Evolutionary conservation across 2,888 invertebrate genomes (phyloP).

Genomic region (Harpalus rubripes): DNA sequence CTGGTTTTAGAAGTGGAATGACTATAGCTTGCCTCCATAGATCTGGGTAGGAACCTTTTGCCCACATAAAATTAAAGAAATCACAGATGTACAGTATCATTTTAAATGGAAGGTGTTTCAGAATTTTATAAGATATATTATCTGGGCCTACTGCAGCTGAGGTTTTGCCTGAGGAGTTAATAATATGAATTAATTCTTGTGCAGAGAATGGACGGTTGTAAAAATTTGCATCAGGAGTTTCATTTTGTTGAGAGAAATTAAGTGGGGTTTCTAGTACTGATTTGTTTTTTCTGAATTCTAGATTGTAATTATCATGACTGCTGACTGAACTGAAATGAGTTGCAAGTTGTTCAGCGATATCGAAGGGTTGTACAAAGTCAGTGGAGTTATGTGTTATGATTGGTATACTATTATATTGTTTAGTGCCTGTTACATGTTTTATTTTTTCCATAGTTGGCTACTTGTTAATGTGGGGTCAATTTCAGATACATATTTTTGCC

Average conservation of each 20-base stretch:
- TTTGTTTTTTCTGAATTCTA: slow-evolving; percentile 18
- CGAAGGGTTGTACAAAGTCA: background rate
- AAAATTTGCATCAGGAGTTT: background rate
- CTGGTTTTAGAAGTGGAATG: background rate
- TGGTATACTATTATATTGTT: too few relatives aligned
- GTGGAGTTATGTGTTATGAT: too few relatives aligned
- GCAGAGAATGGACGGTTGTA: slow-evolving; percentile 16
- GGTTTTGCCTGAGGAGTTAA: slow-evolving; percentile 5
- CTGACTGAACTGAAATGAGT: slow-evolving; percentile 13
- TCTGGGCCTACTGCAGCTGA: slow-evolving; percentile 9
- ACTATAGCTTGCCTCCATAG: slow-evolving; percentile 11
- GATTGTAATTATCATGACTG: slow-evolving; percentile 6
- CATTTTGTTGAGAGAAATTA: background rate
- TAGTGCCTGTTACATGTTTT: too few relatives aligned
- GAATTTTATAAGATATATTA: slow-evolving; percentile 12
- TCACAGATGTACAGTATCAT: background rate
- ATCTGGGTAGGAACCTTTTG: background rate
- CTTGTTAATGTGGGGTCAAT: too few relatives aligned
- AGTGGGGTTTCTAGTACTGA: background rate
- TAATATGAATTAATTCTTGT: background rate
- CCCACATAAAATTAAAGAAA: background rate
- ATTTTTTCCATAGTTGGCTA: too few relatives aligned
- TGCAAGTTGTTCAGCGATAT: background rate
- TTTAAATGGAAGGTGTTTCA: slow-evolving; percentile 3
- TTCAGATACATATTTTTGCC: too few relatives aligned